These are phyloP conservation scores for Strigamia transsilvanica DNA, from an alignment of 2,888 invertebrate genomes.

Conservation along the genomic window DNA sequence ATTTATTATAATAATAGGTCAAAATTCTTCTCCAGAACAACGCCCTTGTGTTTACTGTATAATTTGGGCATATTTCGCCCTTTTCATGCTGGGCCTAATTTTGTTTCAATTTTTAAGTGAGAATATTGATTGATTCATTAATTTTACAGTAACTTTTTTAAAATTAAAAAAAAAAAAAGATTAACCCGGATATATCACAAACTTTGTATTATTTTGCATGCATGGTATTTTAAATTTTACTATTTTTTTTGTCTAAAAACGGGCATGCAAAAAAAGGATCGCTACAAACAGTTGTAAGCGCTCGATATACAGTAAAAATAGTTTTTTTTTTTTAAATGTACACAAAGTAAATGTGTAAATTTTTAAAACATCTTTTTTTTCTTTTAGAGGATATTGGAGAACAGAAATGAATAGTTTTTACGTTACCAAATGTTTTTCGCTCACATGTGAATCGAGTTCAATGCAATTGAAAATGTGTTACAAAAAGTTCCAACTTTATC, in stretches of 20 bases:
- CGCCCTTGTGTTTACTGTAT: background rate
- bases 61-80: background rate
- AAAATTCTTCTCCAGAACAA: background rate
- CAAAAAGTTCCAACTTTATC: too few species aligned
- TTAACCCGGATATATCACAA: background rate
- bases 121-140: background rate
- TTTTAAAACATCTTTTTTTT: background rate
- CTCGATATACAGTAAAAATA: background rate
- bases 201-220: conserved; percentile 1
- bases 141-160: background rate
- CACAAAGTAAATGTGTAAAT: background rate
- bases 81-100: background rate
- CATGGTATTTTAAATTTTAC: background rate
- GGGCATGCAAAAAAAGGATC: background rate
- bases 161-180: background rate
- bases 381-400: background rate
- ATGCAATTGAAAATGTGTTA: too few species aligned
- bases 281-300: background rate
- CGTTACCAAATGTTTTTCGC: background rate
- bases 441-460: too few species aligned
- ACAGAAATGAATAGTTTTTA: background rate
- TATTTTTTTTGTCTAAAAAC: background rate
- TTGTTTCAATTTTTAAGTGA: background rate
- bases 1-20: background rate
- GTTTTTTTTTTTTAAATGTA: background rate